Evolutionary conservation across 2,113 vertebrate genomes (phyloP).

Genomic region (Oreamnos americanus): DNA sequence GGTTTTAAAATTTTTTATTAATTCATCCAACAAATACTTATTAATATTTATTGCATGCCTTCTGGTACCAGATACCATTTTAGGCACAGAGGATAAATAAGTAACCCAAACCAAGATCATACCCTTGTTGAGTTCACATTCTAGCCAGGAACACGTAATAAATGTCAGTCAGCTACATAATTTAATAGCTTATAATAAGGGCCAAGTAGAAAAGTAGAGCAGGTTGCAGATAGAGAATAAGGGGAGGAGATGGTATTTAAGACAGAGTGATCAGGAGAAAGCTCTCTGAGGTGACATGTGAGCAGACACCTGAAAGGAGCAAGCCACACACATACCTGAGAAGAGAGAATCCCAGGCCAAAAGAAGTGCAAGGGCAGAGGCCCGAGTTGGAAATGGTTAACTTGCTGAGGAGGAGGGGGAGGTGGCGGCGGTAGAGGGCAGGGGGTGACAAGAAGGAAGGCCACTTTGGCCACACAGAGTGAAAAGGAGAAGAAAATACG

Average conservation of each 20-base stretch:
- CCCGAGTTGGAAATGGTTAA: not conserved
- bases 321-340: not conserved
- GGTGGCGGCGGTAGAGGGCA: accelerated
- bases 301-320: not conserved
- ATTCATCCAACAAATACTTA: not conserved
- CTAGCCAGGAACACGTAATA: not conserved
- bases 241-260: not conserved
- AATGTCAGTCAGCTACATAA: not conserved
- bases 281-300: not conserved
- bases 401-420: not conserved
- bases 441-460: not conserved
- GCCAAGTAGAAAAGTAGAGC: not conserved
- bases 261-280: not conserved
- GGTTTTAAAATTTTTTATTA: not conserved
- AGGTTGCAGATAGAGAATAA: not conserved
- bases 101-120: not conserved
- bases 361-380: not conserved
- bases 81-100: not conserved
- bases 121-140: not conserved
- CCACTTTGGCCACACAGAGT: not conserved
- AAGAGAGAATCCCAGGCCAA: not conserved
- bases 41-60: not conserved
- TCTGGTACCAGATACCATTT: not conserved
- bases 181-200: not conserved
- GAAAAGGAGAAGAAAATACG: not conserved